phyloP scores from a whole-genome alignment of 2,113 vertebrate genomes.

The Anas platyrhynchos region DNA sequence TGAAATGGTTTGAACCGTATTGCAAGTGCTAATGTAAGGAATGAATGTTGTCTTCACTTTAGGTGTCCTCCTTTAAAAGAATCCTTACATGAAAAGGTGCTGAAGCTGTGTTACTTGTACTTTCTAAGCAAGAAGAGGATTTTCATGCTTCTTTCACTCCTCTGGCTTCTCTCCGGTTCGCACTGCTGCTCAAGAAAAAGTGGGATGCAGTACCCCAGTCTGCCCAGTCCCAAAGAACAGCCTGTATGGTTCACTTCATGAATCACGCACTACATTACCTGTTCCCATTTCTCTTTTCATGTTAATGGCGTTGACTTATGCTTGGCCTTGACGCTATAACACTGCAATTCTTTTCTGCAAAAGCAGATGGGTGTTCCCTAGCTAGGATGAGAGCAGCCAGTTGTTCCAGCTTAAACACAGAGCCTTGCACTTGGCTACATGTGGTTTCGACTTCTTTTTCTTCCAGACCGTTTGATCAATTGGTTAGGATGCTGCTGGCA shows the following conservation, averaged over 20 bases:
- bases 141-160: neutral
- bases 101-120: neutral
- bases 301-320: neutral
- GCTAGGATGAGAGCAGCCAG: neutral
- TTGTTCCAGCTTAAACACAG: neutral
- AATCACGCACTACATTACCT: neutral
- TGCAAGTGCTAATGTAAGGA: neutral
- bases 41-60: neutral
- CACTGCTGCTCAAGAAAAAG: neutral
- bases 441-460: neutral
- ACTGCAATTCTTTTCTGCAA: neutral
- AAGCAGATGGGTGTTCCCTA: neutral
- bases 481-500: neutral
- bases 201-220: neutral
- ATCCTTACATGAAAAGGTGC: neutral
- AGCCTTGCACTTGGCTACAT: neutral
- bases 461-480: neutral
- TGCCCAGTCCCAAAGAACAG: neutral
- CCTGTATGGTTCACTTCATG: neutral
- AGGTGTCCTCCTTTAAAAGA: neutral
- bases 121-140: neutral
- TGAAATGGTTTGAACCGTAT: neutral
- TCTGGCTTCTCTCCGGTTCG: neutral
- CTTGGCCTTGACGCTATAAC: neutral
- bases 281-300: neutral